Conservation (phyloP, 2,113 vertebrate genomes). For the Lepidothrix coronata region DNA sequence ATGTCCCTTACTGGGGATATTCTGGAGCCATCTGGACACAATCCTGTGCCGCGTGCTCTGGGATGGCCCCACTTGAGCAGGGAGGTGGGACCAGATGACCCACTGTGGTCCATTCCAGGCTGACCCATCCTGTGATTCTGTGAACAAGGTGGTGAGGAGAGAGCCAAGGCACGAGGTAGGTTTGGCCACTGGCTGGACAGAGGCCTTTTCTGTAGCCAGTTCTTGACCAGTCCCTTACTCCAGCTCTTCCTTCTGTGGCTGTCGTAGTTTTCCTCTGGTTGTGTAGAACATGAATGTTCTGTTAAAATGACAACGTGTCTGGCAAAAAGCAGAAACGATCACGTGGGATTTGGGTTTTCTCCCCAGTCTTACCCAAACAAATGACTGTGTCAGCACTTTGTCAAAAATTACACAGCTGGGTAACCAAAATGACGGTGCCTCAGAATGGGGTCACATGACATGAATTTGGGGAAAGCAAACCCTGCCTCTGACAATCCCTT, state of each 20-base stretch:
- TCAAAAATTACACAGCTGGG: background rate
- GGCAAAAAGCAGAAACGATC: background rate
- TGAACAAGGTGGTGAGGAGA: background rate
- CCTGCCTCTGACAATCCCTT: background rate
- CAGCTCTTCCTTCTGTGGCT: background rate
- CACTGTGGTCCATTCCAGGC: background rate
- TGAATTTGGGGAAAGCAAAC: background rate
- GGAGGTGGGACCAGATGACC: background rate
- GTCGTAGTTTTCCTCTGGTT: background rate
- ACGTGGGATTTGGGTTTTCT: background rate
- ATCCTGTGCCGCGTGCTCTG: background rate
- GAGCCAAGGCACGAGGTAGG: background rate
- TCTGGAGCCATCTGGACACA: background rate
- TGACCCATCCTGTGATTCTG: background rate
- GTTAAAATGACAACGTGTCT: background rate
- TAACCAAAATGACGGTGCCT: background rate
- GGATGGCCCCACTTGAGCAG: background rate
- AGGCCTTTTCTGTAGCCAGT: background rate
- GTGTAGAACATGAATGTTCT: background rate
- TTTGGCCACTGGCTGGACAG: background rate
- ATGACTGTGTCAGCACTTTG: background rate
- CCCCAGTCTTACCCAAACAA: background rate
- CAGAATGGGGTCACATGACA: fast-evolving
- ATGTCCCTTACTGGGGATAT: background rate
- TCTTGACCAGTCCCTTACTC: background rate